Base-by-base conservation (phyloP, 2,113 vertebrate genomes). In the Phaethon lepturus region DNA sequence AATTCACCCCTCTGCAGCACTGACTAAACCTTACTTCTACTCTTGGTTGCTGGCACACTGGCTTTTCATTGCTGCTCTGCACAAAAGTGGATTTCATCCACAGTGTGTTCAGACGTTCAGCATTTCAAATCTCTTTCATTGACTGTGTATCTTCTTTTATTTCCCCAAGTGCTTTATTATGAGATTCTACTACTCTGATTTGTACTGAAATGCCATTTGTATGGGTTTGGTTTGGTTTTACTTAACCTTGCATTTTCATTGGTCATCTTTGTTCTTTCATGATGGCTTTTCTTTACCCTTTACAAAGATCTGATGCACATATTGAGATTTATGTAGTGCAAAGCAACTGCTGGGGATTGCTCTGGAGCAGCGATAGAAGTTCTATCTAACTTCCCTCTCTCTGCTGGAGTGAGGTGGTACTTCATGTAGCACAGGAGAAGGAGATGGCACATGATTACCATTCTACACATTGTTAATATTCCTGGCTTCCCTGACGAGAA, bases 61-160 rank as follows among this genome's bases (percentile, higher is more conserved):
- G 19, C 47, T 15, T 71, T 55, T 62, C 18, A 7, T 49, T 62
- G 50, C 13, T 88, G 42, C 24, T 92, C 24, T 77, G 42, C 31
- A 40, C 28, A 71, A 23, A 90, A 69, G 64, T 49, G n/a, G 28
- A 74, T 92, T 93, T 90, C 33, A 87, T 63, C 24, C 33, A 42
- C 45, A 22, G 8, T 40, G 24, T 67, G 10, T 68, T 86, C 79
- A 92, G 83, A 78, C 45, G 68, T 78, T 86, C 47, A 78, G 17
- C 52, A 75, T 92, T 91, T 89, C 31, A 92, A 84, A 88, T 91
- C 83, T 40, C 81, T 96, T 96, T 92, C 64, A 77, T 75, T 68
- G 72, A 86, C 83, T 59, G 14, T 26, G 9, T 84, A 87, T 69
- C 52, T 59, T 71, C 78, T 88, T 92, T 79, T 73, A 77, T 92